Base-by-base conservation (phyloP, 2,113 vertebrate species). In the Meriones unguiculatus region DNA sequence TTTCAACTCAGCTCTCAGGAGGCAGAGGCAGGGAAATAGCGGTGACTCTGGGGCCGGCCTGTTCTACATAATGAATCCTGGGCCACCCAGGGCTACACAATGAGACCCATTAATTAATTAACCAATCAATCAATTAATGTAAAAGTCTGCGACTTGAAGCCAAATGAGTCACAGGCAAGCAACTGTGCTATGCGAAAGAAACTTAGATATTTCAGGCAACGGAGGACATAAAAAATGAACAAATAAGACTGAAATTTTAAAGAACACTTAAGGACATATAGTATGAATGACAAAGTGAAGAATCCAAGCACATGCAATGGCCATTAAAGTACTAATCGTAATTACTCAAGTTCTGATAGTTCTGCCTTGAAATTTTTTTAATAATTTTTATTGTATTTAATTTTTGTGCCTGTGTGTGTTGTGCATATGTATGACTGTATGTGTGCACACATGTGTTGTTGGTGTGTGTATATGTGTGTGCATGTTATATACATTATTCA, bases 211-310 rank as follows among this genome's bases (percentile, higher is more conserved):
- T 35, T 77, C 91, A 90, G 35, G 15, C 22, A 80, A 64, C 95
- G 32, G 59, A 89, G 22, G 35, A 59, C 10, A 75, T 24, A 32
- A 91, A 46, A 89, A 52, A 69, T 65, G 38, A 87, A 75, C 0
- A 75, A 89, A 59, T n/a, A 54, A 93, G 75, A 76, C 24, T 46
- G 35, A 67, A 54, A 87, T 80, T 85, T 96, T 86, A 96, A 72
- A 70, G 88, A 89, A 81, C 81, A 86, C 57, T 76, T 90, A 10
- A 85, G 38, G 46, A 85, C 18, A 69, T 52, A n/a, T 22, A 12
- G 52, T 35, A 92, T 0, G 90, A 32, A 89, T 13, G 7, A 22
- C 59, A 89, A 70, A 81, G 76, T 35, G n/a, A 24, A 89, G 77
- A 81, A 54, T 78, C 54, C 50, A 85, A 80, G 50, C 64, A 91